These are phyloP conservation scores for Drosophila buzzatii DNA, from an alignment of 2,888 invertebrate species.

Conservation along the genomic window DNA sequence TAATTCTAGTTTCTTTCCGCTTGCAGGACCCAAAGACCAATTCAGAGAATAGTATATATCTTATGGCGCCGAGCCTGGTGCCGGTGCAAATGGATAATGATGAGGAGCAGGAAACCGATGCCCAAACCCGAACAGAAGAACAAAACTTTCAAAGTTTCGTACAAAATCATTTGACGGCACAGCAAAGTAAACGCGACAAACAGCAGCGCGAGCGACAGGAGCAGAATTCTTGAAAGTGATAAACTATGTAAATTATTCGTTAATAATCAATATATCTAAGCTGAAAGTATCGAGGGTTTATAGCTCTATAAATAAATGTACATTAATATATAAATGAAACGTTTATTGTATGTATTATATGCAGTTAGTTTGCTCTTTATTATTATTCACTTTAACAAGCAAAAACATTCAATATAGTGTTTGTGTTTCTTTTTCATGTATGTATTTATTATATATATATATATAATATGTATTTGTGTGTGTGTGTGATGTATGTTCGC, in stretches of 20 bases:
- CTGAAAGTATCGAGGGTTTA: neutral
- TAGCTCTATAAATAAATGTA: neutral
- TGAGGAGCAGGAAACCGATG: constrained; percentile 67
- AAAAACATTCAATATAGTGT: constrained; percentile 82
- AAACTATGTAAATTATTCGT: neutral
- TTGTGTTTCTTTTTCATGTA: constrained; percentile 36
- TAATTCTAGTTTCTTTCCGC: neutral
- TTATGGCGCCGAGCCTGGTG: constrained; percentile 28
- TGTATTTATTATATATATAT: constrained; percentile 15
- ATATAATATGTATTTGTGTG: constrained; percentile 1
- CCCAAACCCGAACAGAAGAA: constrained; percentile 81
- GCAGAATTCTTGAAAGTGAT: constrained; percentile 19
- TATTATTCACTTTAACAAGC: constrained; percentile 78
- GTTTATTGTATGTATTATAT: constrained; percentile 6
- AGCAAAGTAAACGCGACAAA: constrained; percentile 69
- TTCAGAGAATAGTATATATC: constrained; percentile 26
- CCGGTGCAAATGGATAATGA: constrained; percentile 13
- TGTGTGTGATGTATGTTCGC: constrained; percentile 31
- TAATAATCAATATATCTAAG: constrained; percentile 13
- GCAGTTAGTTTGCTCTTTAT: constrained; percentile 56
- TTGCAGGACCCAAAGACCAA: constrained; percentile 21
- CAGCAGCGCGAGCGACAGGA: constrained; percentile 32
- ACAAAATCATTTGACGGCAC: constrained; percentile 68
- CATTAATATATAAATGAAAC: neutral
- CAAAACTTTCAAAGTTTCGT: constrained; percentile 84